phyloP scores from a whole-genome alignment of 1,140 invertebrate genomes.

The Philopotamus ludificatus region DNA sequence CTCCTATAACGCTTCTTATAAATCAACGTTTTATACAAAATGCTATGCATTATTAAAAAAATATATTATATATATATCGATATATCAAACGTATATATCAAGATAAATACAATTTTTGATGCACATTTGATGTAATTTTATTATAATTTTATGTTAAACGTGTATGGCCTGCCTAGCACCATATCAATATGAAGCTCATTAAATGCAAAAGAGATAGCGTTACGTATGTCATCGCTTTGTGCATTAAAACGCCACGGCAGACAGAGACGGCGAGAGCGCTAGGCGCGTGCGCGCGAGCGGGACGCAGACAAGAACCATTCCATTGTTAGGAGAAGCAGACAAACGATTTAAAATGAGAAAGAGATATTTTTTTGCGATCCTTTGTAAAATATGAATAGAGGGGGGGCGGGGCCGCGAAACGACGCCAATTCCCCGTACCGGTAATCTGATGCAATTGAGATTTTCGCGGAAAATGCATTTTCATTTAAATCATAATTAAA shows the following conservation, averaged over 20 bases:
- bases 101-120: no score
- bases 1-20: no score
- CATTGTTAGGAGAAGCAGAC: constrained; percentile 9
- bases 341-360: not conserved
- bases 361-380: constrained; percentile 15
- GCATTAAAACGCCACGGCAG: not conserved
- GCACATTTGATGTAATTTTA: no score
- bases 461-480: no score
- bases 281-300: not conserved
- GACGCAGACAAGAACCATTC: not conserved
- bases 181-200: constrained; percentile 18
- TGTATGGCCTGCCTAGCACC: constrained; percentile 2
- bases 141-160: no score
- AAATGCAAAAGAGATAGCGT: constrained; percentile 25
- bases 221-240: constrained; percentile 1
- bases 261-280: not conserved
- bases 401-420: constrained; percentile 4
- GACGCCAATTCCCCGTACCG: not conserved
- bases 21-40: no score
- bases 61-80: no score
- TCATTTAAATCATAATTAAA: not conserved
- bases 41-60: no score
- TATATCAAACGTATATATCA: no score
- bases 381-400: constrained; percentile 27
- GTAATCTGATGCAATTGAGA: not conserved